Conservation (phyloP, 1,140 invertebrate species). For the Drosophila azteca region DNA sequence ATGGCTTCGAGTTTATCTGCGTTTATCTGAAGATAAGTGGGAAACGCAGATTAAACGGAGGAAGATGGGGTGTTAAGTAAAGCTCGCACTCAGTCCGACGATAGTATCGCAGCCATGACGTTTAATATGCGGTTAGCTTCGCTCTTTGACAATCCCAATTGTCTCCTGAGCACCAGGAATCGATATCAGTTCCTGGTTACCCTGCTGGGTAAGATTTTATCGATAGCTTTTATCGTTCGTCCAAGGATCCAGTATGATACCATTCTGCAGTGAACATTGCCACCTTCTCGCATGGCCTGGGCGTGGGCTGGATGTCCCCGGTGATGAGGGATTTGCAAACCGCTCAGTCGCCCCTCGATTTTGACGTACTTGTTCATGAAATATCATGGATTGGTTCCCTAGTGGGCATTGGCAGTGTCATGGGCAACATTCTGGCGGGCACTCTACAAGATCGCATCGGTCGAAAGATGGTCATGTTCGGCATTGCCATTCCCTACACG, state of each 20-base stretch:
- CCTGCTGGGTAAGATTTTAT: conserved; percentile 43
- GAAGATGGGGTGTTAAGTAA: not conserved
- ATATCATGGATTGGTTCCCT: conserved; percentile 77
- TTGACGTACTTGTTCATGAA: conserved; percentile 51
- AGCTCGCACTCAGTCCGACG: conserved; percentile 16
- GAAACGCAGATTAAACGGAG: conserved; percentile 23
- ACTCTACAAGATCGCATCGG: conserved; percentile 64
- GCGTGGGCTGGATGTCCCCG: conserved; percentile 83
- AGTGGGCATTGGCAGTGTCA: conserved; percentile 70
- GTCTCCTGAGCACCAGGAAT: conserved; percentile 58
- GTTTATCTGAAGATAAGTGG: conserved; percentile 44
- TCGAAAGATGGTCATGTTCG: conserved; percentile 54
- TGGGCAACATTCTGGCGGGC: conserved; percentile 63
- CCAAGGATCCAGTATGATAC: no score
- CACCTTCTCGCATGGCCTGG: conserved; percentile 83
- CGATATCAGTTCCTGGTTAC: conserved; percentile 62
- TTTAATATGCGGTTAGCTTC: conserved; percentile 25
- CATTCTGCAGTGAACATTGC: conserved; percentile 77
- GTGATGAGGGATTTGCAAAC: conserved; percentile 79
- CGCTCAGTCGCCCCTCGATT: conserved; percentile 62
- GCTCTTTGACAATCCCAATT: conserved; percentile 49
- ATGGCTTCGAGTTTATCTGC: conserved; percentile 15
- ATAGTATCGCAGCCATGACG: conserved; percentile 39
- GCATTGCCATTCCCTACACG: conserved; percentile 49
- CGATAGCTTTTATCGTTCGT: no score